phyloP scores from a whole-genome alignment of 2,888 invertebrate genomes.

The Eristalis pertinax region DNA sequence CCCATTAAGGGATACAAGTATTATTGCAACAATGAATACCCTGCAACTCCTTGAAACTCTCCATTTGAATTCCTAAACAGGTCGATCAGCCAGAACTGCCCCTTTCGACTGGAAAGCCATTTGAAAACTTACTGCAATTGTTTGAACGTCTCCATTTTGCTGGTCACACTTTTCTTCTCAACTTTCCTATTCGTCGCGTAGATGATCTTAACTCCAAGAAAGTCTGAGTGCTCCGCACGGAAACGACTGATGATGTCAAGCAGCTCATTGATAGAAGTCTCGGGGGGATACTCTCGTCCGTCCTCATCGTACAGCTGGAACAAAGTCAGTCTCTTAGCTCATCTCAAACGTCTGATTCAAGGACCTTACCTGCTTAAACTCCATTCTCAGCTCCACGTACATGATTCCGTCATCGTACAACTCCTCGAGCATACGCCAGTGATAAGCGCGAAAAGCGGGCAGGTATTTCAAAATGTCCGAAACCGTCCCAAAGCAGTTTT shows the following conservation, averaged over 20 bases:
- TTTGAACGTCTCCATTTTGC: conserved; percentile 74
- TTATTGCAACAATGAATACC: too few relatives aligned
- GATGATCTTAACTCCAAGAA: conserved; percentile 85
- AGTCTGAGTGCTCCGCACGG: conserved; percentile 82
- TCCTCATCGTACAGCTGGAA: conserved; percentile 83
- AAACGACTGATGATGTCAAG: conserved; percentile 82
- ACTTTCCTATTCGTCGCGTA: conserved; percentile 78
- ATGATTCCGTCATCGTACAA: conserved; percentile 85
- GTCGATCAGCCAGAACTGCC: too few relatives aligned
- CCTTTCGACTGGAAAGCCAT: too few relatives aligned
- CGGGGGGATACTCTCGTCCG: conserved; percentile 82
- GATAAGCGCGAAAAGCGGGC: conserved; percentile 83
- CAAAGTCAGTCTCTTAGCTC: neutral
- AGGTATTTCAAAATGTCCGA: conserved; percentile 82
- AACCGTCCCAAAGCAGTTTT: conserved; percentile 82
- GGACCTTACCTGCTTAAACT: conserved; percentile 74
- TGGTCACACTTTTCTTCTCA: conserved; percentile 58
- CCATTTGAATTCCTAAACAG: too few relatives aligned
- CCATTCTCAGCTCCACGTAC: conserved; percentile 84
- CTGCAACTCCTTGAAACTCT: too few relatives aligned
- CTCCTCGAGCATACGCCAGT: conserved; percentile 83
- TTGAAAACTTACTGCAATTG: conserved; percentile 78
- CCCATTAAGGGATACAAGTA: too few relatives aligned
- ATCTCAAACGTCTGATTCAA: neutral
- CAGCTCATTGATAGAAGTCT: conserved; percentile 79